phyloP scores from a whole-genome alignment of 2,888 invertebrate genomes.

The Chrysina gloriosa region DNA sequence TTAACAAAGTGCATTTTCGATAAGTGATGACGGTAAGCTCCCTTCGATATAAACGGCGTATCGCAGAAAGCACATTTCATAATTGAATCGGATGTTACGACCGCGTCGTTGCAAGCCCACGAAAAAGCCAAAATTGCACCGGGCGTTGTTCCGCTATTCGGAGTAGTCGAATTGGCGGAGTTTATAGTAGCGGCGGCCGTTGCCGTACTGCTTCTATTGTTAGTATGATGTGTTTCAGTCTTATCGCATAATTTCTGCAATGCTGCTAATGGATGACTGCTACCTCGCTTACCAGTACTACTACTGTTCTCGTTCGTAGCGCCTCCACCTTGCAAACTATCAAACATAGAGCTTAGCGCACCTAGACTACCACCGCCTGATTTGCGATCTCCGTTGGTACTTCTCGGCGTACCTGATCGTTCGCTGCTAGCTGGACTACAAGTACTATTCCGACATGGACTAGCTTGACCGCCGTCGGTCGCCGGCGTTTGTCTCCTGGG shows the following conservation, averaged over 20 bases:
- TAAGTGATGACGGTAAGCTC: constrained; percentile 95
- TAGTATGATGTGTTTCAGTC: constrained; percentile 82
- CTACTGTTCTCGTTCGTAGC: constrained; percentile 63
- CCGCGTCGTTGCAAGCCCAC: constrained; percentile 94
- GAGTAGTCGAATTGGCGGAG: constrained; percentile 56
- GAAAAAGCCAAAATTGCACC: constrained; percentile 91
- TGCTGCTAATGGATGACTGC: constrained; percentile 92
- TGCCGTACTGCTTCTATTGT: constrained; percentile 61
- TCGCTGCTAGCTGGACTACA: constrained; percentile 82
- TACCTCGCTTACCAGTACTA: constrained; percentile 73
- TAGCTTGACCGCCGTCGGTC: constrained; percentile 63
- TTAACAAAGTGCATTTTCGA: constrained; percentile 97
- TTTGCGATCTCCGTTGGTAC: constrained; percentile 70
- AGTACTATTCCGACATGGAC: constrained; percentile 73
- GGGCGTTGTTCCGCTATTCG: constrained; percentile 70
- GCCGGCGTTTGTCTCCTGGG: constrained; percentile 56
- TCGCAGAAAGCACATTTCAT: constrained; percentile 97
- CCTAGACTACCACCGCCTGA: constrained; percentile 79
- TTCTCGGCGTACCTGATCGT: constrained; percentile 80
- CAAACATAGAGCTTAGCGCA: constrained; percentile 91
- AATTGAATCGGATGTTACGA: constrained; percentile 86
- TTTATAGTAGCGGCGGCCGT: constrained; percentile 61
- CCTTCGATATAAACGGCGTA: constrained; percentile 95
- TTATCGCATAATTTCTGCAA: constrained; percentile 96
- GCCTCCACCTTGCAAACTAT: constrained; percentile 78